Evolutionary conservation across 2,797 vertebrate species (phyloP), one percentile per base, ranked within the genome.

Genomic region (Myoxocephalus aenaeus): DNA sequence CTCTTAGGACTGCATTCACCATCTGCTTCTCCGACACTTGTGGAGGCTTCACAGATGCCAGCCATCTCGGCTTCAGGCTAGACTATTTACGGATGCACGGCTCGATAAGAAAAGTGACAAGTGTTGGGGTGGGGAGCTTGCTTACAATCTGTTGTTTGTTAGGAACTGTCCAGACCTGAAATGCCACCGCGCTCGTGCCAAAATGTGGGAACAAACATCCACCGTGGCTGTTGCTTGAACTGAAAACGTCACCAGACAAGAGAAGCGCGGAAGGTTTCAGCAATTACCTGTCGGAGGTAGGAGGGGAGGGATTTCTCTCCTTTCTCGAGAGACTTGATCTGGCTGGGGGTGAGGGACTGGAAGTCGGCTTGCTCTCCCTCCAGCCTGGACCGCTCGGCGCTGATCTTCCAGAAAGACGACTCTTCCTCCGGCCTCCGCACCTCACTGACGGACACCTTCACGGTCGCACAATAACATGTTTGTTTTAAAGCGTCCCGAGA

Each of bases 261-360:
- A 15, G 6, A 27, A 6, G 27, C 7, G 1, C 13, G 5, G n/a
- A 5, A 14, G 9, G 54, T 29, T 46, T 54, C 0, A 7, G 0
- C 3, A 46, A 51, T 62, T 65, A 92, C 93, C 74, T 96, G 96
- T 83, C 97, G 93, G 75, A 96, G 95, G 87, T 97, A 97, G 3
- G 95, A 93, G 0, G 97, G 96, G 73, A 97, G 90, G 7, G 95
- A 87, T 84, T 99, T 99, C 91, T 99, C 98, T 70, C 97, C 98
- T 86, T 99, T 99, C 91, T 99, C 98, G 78, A 99, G 93, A 50
- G 97, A 99, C 85, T 99, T 99, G 90, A 99, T 98, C 93, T 99
- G 98, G 83, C 98, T 99, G 20, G 98, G 98, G 0, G 97, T 99
- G 65, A 99, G 90, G 0, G 97, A 98, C 81, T 96, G 96, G 91